phyloP scores from a whole-genome alignment of 2,113 vertebrate genomes.

The Ancistrus triradiatus region DNA sequence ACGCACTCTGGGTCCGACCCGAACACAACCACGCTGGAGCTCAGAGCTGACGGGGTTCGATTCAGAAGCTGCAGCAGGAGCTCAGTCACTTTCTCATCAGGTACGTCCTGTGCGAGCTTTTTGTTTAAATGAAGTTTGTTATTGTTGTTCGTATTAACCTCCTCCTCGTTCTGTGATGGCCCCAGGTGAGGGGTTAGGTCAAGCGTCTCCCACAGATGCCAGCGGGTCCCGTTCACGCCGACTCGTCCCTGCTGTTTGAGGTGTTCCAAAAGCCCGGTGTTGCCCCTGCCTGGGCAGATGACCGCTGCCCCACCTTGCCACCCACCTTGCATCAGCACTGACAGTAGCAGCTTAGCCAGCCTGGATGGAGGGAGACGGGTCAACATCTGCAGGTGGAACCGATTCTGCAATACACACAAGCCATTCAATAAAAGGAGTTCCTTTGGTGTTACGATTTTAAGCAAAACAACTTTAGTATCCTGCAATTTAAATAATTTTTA shows the following conservation, averaged over 20 bases:
- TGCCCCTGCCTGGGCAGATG: slow-evolving; percentile 65
- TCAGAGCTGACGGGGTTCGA: slow-evolving; percentile 61
- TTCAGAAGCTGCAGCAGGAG: slow-evolving; percentile 63
- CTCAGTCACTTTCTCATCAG: slow-evolving; percentile 52
- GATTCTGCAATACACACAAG: slow-evolving; percentile 67
- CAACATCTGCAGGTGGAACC: slow-evolving; percentile 84
- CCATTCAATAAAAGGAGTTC: too few species aligned
- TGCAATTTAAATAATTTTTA: too few species aligned
- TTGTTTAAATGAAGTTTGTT: slow-evolving; percentile 1
- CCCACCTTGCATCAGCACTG: slow-evolving; percentile 68
- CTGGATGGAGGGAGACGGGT: slow-evolving; percentile 74
- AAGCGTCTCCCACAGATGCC: slow-evolving; percentile 66
- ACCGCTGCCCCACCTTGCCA: slow-evolving; percentile 69
- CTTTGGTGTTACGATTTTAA: too few species aligned
- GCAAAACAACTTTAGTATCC: too few species aligned
- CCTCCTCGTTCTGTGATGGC: neutral
- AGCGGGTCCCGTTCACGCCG: slow-evolving; percentile 54
- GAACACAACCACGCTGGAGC: slow-evolving; percentile 73
- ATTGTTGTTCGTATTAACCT: slow-evolving; percentile 45
- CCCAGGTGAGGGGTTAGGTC: slow-evolving; percentile 55
- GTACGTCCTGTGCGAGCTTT: neutral
- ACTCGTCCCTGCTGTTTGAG: slow-evolving; percentile 63
- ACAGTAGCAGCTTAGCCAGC: slow-evolving; percentile 74
- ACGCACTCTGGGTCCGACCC: slow-evolving; percentile 73
- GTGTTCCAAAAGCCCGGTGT: slow-evolving; percentile 45